Percentiles rank a stretch among this genome's conserved stretches.
Evolutionary conservation across 2,113 vertebrate species (phyloP).

Genomic region (Pelmatolapia mariae): DNA sequence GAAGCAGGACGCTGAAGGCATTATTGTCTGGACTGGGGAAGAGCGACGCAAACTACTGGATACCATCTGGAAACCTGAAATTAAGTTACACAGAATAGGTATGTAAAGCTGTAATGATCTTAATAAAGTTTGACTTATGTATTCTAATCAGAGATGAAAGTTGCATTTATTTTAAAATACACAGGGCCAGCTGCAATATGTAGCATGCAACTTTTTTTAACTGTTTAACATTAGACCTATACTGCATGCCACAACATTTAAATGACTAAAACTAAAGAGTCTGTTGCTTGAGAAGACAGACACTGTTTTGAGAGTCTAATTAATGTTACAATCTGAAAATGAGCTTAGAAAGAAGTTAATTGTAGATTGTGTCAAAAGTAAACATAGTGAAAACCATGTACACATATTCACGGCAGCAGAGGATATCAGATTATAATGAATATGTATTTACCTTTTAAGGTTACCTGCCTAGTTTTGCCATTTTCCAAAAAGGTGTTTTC

Average conservation of each 20-base stretch:
- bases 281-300: neutral
- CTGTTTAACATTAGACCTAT: neutral
- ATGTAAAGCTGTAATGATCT: neutral
- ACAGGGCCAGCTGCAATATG: rapidly evolving
- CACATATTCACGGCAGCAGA: rapidly evolving
- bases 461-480: neutral
- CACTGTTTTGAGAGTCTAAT: neutral
- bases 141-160: neutral
- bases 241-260: rapidly evolving
- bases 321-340: neutral
- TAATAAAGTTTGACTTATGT: rapidly evolving
- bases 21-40: neutral
- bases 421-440: neutral
- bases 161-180: rapidly evolving
- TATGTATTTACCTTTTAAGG: neutral
- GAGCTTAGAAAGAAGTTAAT: neutral
- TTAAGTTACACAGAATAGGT: rapidly evolving
- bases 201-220: neutral
- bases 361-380: neutral
- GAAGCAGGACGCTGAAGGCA: rapidly evolving
- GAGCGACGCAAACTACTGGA: neutral
- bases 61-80: neutral
- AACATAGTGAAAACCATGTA: rapidly evolving
- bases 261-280: neutral
- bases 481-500: neutral